Conservation (phyloP, 2,888 invertebrate genomes). For the Caenorhabditis doughertyi region DNA sequence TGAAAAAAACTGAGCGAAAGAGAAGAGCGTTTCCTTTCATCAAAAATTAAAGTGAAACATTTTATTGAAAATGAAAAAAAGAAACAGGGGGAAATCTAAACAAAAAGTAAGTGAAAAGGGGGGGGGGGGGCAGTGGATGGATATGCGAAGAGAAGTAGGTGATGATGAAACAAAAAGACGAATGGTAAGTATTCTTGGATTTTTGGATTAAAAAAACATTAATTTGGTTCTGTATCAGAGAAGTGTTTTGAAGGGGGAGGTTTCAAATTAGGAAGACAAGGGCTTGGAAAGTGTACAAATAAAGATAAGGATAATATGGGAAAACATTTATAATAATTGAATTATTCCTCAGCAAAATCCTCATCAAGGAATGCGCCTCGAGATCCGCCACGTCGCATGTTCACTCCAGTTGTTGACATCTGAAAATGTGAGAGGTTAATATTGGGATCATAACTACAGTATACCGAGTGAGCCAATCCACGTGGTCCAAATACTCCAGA, state of each 20-base stretch:
- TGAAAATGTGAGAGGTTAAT: too few relatives aligned
- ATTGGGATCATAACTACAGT: background rate
- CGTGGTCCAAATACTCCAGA: conserved; percentile 72
- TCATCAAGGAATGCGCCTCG: conserved; percentile 72
- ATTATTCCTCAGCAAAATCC: conserved; percentile 71
- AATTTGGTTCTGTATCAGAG: conserved; percentile 57
- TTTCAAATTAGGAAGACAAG: background rate
- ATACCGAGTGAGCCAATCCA: conserved; percentile 74
- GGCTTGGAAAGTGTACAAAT: conserved; percentile 58
- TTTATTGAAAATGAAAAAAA: too few relatives aligned
- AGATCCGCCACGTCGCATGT: conserved; percentile 65
- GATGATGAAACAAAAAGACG: conserved; percentile 2
- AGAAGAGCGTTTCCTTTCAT: too few relatives aligned
- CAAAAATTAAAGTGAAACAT: too few relatives aligned
- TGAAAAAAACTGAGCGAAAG: too few relatives aligned
- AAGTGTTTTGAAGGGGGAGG: conserved; percentile 24
- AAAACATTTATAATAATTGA: background rate
- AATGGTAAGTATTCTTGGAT: conserved; percentile 15
- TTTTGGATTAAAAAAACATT: background rate
- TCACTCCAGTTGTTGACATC: conserved; percentile 66
- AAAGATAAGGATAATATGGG: conserved; percentile 28
- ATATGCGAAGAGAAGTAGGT: conserved; percentile 39
- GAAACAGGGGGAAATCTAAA: background rate
- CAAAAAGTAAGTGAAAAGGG: conserved; percentile 3
- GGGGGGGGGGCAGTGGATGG: conserved; percentile 45